Evolutionary conservation across 2,888 invertebrate genomes (phyloP).

Genomic region (Ophion ventricosus): DNA sequence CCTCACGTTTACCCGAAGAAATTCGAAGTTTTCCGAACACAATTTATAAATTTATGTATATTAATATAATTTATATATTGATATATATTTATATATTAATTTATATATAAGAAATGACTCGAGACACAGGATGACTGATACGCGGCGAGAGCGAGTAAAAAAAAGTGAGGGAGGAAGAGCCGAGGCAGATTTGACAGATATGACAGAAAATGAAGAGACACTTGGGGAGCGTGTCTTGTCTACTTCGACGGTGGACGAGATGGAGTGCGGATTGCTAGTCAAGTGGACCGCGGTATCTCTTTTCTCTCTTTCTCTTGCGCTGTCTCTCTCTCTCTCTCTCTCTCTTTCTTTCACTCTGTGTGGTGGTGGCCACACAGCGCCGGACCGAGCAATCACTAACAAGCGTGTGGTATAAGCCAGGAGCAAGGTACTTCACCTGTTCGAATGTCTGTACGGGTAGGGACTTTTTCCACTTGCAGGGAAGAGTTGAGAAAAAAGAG

Average conservation of each 20-base stretch:
- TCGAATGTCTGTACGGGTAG: constrained; percentile 57
- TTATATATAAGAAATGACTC: not conserved
- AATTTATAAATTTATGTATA: not conserved
- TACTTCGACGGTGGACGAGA: constrained; percentile 72
- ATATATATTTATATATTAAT: not conserved
- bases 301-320: constrained; percentile 33
- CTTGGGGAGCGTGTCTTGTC: constrained; percentile 50
- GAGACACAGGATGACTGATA: not conserved
- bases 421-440: constrained; percentile 60
- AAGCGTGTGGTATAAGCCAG: constrained; percentile 53
- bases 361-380: constrained; percentile 62
- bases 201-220: constrained; percentile 51
- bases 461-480: constrained; percentile 48
- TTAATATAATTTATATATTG: not conserved
- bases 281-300: constrained; percentile 74
- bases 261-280: constrained; percentile 76
- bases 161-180: constrained; percentile 12
- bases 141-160: not conserved
- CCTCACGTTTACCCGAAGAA: not conserved
- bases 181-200: constrained; percentile 3
- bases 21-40: constrained; percentile 11
- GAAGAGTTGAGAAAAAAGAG: constrained; percentile 23
- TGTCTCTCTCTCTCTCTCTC: constrained; percentile 31
- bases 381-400: constrained; percentile 67
- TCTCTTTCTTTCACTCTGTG: constrained; percentile 18